Percentiles rank a stretch among this genome's conserved stretches.
These are phyloP conservation scores for Thysanoteuthis rhombus DNA, from an alignment of 2,888 invertebrate species.

Conservation along the genomic window DNA sequence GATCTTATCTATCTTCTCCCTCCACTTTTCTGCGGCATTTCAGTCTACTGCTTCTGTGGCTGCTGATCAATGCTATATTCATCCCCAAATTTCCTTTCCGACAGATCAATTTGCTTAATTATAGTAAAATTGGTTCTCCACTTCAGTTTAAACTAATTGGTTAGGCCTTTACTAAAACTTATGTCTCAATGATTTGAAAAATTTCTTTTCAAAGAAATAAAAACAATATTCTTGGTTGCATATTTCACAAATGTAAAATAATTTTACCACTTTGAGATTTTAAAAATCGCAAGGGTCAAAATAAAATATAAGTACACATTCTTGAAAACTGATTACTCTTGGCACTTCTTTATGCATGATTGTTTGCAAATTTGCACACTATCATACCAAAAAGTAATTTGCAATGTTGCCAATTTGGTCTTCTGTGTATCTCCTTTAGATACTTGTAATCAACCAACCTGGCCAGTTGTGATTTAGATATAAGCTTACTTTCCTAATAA, in stretches of 20 bases:
- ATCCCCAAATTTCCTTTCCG: background rate
- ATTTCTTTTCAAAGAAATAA: too few relatives aligned
- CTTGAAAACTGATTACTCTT: background rate
- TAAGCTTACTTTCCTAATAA: background rate
- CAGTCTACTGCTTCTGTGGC: background rate
- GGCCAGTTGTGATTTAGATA: background rate
- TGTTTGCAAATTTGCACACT: background rate
- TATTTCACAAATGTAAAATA: background rate
- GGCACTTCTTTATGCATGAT: background rate
- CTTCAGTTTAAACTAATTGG: background rate
- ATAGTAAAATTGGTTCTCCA: background rate
- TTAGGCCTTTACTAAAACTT: background rate
- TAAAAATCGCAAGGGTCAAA: too few relatives aligned
- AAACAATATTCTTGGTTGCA: background rate
- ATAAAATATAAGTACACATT: background rate
- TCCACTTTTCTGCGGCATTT: background rate
- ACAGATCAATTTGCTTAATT: background rate
- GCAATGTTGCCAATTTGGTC: background rate
- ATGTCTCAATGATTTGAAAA: background rate
- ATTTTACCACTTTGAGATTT: too few relatives aligned
- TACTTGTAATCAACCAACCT: background rate
- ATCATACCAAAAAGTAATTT: background rate
- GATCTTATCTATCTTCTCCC: background rate
- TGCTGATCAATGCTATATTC: background rate
- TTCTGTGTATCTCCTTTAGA: too few relatives aligned